Conservation (phyloP, 2,797 vertebrate genomes). For the Ptychobarbus kaznakovi region DNA sequence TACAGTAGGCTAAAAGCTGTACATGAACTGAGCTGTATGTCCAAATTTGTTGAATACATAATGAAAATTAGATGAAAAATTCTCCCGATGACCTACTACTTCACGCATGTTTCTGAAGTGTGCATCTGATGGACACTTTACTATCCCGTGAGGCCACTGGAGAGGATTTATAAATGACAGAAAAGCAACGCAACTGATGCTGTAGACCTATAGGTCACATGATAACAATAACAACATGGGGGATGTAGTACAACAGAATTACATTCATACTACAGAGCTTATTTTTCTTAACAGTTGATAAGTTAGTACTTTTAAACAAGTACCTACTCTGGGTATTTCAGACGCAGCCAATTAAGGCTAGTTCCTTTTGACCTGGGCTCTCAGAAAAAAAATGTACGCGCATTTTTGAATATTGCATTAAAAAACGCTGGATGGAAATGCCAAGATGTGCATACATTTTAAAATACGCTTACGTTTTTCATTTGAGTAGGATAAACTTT, state of each 20-base stretch:
- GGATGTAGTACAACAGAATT: neutral
- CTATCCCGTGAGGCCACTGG: neutral
- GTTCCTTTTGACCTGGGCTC: no score
- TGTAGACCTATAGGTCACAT: neutral
- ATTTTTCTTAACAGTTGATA: no score
- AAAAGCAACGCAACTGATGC: neutral
- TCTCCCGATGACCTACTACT: neutral
- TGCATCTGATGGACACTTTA: neutral
- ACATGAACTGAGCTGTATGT: neutral
- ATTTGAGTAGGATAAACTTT: no score
- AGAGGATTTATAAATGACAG: neutral
- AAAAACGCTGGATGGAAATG: no score
- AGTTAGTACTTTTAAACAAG: no score
- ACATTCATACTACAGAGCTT: no score
- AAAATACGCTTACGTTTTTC: no score
- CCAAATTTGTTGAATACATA: neutral
- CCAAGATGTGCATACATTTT: no score
- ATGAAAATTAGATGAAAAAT: neutral
- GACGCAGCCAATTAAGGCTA: neutral
- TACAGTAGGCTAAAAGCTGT: neutral
- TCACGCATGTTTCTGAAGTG: neutral
- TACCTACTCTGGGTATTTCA: no score
- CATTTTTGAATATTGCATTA: no score
- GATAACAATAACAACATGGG: neutral
- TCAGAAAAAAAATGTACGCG: no score